Evolutionary conservation across 2,888 invertebrate genomes (phyloP).

Genomic region (Cyaniris semiargus): DNA sequence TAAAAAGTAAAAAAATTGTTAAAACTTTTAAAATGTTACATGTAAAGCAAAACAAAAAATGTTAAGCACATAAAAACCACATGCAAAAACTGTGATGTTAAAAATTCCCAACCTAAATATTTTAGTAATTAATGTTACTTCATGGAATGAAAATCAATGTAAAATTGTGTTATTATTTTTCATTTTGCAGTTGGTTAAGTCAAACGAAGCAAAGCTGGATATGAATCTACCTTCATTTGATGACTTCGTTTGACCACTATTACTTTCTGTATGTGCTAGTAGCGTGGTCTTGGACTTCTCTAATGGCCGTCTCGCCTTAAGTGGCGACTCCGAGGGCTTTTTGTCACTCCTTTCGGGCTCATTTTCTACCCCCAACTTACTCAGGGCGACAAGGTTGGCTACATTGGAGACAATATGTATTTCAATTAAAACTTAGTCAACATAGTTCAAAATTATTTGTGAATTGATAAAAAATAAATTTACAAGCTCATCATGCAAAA

Average conservation of each 20-base stretch:
- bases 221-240: constrained; percentile 71
- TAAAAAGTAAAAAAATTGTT: constrained; percentile 34
- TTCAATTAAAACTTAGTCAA: constrained; percentile 49
- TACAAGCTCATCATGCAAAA: constrained; percentile 67
- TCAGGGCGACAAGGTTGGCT: constrained; percentile 78
- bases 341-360: constrained; percentile 68
- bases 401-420: constrained; percentile 54
- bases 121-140: constrained; percentile 40
- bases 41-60: constrained; percentile 49
- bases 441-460: constrained; percentile 34
- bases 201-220: constrained; percentile 75
- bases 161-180: constrained; percentile 48
- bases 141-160: constrained; percentile 44
- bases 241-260: constrained; percentile 74
- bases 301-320: constrained; percentile 69
- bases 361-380: constrained; percentile 77
- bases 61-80: constrained; percentile 60
- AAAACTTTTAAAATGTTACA: constrained; percentile 36
- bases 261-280: constrained; percentile 73
- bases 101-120: constrained; percentile 46
- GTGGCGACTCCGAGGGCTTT: constrained; percentile 71
- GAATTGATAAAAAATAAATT: constrained; percentile 43
- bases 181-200: constrained; percentile 70
- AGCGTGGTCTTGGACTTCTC: constrained; percentile 78
- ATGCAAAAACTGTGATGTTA: constrained; percentile 67